phyloP scores from a whole-genome alignment of 2,888 invertebrate species.

The Heliconius ethilla region DNA sequence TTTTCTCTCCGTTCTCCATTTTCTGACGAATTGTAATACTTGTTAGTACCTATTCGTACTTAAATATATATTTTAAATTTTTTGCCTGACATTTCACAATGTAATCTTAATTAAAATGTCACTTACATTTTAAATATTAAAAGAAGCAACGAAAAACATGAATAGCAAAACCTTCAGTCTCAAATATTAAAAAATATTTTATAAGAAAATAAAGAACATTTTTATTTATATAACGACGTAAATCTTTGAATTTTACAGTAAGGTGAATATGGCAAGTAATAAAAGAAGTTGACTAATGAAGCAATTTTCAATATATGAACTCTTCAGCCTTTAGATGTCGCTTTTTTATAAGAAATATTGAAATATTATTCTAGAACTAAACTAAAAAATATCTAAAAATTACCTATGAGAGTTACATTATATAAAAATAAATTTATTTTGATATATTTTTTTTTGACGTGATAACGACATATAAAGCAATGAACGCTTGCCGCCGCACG shows the following conservation, averaged over 20 bases:
- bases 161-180: background rate
- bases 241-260: conserved; percentile 12
- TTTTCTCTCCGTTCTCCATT: no score
- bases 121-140: background rate
- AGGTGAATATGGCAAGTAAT: conserved; percentile 4
- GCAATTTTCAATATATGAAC: conserved; percentile 19
- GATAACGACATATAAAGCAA: no score
- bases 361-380: background rate
- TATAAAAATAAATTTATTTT: no score
- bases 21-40: no score
- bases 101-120: no score
- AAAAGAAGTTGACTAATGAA: conserved; percentile 18
- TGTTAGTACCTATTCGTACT: no score
- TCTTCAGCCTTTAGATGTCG: background rate
- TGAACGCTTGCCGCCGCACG: no score
- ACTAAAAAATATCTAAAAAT: no score
- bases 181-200: conserved; percentile 7
- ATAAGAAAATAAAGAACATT: background rate
- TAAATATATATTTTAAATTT: background rate
- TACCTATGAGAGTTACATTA: no score
- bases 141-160: background rate
- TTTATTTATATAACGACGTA: conserved; percentile 5
- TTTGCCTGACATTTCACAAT: background rate
- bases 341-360: conserved; percentile 7
- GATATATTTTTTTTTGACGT: no score